phyloP scores from a whole-genome alignment of 2,797 vertebrate species.

The Clarias laeviceps region DNA sequence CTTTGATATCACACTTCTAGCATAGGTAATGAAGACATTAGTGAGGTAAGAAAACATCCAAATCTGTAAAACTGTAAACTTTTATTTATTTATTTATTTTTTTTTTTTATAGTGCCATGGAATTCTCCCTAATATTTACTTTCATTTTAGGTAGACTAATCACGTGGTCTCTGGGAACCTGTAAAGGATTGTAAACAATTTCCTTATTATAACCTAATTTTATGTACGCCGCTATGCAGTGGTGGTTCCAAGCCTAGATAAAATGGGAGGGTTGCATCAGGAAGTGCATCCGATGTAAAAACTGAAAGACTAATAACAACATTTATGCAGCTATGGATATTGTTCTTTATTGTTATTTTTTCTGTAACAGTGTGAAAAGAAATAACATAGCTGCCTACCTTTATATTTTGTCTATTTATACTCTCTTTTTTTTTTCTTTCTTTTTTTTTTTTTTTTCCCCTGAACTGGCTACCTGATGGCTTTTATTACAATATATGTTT shows the following conservation, averaged over 20 bases:
- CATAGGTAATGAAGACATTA: background rate
- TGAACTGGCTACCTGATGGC: no score
- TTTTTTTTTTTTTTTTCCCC: no score
- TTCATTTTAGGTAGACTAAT: background rate
- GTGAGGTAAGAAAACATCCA: background rate
- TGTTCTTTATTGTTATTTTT: background rate
- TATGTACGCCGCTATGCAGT: background rate
- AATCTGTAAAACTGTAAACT: fast-evolving
- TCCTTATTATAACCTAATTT: background rate
- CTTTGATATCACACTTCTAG: background rate
- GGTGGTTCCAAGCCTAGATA: no score
- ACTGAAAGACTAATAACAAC: no score
- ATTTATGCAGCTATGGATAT: background rate
- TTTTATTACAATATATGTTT: no score
- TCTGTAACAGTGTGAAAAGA: background rate
- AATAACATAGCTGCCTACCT: no score
- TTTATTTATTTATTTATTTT: no score
- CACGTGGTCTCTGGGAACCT: background rate
- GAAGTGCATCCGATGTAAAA: no score
- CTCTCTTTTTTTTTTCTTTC: no score
- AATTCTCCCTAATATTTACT: background rate
- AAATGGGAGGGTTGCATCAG: no score
- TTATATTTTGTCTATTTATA: no score
- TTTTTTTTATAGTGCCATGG: background rate
- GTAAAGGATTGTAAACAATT: no score